Base-by-base conservation (phyloP, 2,888 invertebrate species). In the Ophonus ardosiacus region DNA sequence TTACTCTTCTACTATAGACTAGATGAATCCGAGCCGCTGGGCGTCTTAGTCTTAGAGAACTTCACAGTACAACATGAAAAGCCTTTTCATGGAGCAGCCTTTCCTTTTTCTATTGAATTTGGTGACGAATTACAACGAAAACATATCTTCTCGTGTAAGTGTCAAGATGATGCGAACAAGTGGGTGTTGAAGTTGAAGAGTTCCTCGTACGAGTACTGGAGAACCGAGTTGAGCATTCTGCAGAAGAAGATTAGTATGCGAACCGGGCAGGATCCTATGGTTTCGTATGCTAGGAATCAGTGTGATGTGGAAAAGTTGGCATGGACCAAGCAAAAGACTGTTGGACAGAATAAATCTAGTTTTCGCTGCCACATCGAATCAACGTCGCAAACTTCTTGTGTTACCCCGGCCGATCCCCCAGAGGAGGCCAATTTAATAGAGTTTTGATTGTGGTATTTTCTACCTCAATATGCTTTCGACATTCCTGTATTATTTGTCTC, bases 1-100 rank as follows among this genome's bases (percentile, higher is more conserved):
- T 93, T 96, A 88, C 91, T 96, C 79, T 96, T 96, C 91, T 96
- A 96, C 90, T 96, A 95, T 90, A 94, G 95, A 90, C 93, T 96
- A 86, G 95, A 94, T 90, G 94, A 94, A 80, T 86, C 88, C 40
- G 94, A 94, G 89, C 96, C 96, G 17, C 92, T 94, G 51, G 96
- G 96, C 68, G 93, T 96, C 38, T 93, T 96, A 90, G 93, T 96
- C 24, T 92, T 96, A 90, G 96, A 96, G 90, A 96, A 96, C 90
- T 94, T 93, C 89, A 94, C 92, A 88, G 94, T 94, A 89, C 95
- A 93, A 88, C 93, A 94, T 91, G 96, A 96, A 90, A 93, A 93
- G 87, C 94, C 93, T 10, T 88, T 90, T 0, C 93, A 93, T 87
- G 94, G 93, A 86, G 93, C 94, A 88, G 94, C 94, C 85, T 96